Evolutionary conservation across 2,113 vertebrate species (phyloP).

Genomic region (Phyllostomus hastatus): DNA sequence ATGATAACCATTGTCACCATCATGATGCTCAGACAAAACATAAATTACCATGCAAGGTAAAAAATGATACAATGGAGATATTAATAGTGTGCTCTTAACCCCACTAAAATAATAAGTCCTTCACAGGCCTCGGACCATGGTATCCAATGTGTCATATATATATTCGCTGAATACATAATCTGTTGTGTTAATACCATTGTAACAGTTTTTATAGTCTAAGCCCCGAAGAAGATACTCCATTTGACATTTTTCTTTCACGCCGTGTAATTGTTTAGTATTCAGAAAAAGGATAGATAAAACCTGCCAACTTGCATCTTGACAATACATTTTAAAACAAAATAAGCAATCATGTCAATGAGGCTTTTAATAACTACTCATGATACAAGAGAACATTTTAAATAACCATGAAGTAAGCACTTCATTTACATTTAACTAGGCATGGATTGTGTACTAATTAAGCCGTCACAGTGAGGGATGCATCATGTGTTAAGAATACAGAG

Average conservation of each 20-base stretch:
- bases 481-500: slow-evolving; percentile 50
- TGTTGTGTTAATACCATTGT: background rate
- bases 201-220: background rate
- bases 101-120: background rate
- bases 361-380: slow-evolving; percentile 64
- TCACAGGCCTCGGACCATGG: background rate
- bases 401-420: slow-evolving; percentile 62
- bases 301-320: slow-evolving; percentile 34
- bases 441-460: slow-evolving; percentile 65
- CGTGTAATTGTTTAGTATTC: background rate
- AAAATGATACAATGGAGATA: background rate
- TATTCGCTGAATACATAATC: background rate
- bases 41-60: background rate
- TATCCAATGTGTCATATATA: background rate
- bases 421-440: slow-evolving; percentile 64
- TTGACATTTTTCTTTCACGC: background rate
- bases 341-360: slow-evolving; percentile 57
- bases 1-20: background rate
- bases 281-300: slow-evolving; percentile 39
- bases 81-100: background rate
- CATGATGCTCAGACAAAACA: background rate
- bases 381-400: slow-evolving; percentile 54
- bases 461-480: background rate
- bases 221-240: background rate
- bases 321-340: slow-evolving; percentile 67